Percentiles rank a stretch among this genome's conserved stretches.
Evolutionary conservation across 1,140 invertebrate species (phyloP).

Genomic region (Drosophila kepulauana): DNA sequence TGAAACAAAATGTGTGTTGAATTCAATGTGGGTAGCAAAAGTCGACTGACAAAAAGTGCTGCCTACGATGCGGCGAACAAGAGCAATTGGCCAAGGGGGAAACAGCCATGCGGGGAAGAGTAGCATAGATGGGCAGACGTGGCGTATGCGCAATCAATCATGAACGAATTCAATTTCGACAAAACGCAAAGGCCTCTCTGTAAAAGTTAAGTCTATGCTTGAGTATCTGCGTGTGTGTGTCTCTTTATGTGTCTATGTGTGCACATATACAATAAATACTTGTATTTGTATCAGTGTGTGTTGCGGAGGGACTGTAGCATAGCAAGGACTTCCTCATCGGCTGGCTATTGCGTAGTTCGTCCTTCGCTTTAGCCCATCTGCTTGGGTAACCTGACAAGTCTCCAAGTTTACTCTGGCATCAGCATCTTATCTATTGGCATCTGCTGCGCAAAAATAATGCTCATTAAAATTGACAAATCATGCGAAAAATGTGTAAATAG

Average conservation of each 20-base stretch:
- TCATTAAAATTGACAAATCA: constrained; percentile 82
- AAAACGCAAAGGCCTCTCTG: constrained; percentile 36
- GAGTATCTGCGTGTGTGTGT: constrained; percentile 1
- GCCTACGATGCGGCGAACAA: constrained; percentile 55
- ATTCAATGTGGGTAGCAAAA: constrained; percentile 31
- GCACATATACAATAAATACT: not conserved
- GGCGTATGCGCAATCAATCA: constrained; percentile 77
- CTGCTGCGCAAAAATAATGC: constrained; percentile 68
- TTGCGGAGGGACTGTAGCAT: not conserved
- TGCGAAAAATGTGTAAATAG: constrained; percentile 79
- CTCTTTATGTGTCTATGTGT: not conserved
- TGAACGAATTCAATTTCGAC: constrained; percentile 78
- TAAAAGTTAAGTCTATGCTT: constrained; percentile 21
- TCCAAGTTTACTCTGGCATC: constrained; percentile 19
- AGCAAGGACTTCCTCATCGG: constrained; percentile 12
- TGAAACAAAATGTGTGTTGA: constrained; percentile 69
- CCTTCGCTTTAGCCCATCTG: constrained; percentile 34
- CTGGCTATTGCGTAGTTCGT: constrained; percentile 41
- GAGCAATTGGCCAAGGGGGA: not conserved
- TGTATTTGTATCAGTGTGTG: constrained; percentile 1
- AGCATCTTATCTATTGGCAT: constrained; percentile 58
- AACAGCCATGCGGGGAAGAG: not conserved
- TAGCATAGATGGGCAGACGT: constrained; percentile 16
- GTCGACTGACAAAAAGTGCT: constrained; percentile 49
- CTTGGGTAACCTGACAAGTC: constrained; percentile 21